phyloP scores from a whole-genome alignment of 2,888 invertebrate species.

The Oscheius myriophilus region DNA sequence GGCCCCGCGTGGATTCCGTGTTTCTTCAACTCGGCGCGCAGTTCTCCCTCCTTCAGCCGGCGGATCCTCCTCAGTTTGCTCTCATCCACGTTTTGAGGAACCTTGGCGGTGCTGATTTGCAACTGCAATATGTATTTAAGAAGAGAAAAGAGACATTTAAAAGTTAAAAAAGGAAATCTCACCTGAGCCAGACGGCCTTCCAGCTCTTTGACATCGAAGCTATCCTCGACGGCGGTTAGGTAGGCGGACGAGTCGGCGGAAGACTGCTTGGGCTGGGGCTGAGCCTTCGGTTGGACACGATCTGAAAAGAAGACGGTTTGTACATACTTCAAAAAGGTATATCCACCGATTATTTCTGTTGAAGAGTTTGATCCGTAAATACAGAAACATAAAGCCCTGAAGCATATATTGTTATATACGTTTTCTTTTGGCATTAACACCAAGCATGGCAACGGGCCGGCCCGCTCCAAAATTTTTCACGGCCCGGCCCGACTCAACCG shows the following conservation, averaged over 20 bases:
- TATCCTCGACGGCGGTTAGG: slow-evolving; percentile 29
- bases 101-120: slow-evolving; percentile 21
- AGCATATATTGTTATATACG: too few relatives aligned
- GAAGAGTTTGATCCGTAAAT: too few relatives aligned
- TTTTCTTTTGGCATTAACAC: too few relatives aligned
- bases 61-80: slow-evolving; percentile 38
- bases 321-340: too few relatives aligned
- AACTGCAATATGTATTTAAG: slow-evolving; percentile 5
- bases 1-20: slow-evolving; percentile 56
- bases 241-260: slow-evolving; percentile 2
- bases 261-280: too few relatives aligned
- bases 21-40: slow-evolving; percentile 41
- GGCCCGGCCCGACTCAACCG: too few relatives aligned
- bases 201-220: slow-evolving; percentile 20
- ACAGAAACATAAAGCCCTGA: too few relatives aligned
- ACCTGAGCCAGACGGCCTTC: slow-evolving; percentile 29
- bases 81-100: slow-evolving; percentile 38
- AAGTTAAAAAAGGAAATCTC: background rate
- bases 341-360: too few relatives aligned
- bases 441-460: too few relatives aligned
- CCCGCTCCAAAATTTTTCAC: too few relatives aligned
- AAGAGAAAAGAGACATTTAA: background rate
- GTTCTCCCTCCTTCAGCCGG: slow-evolving; percentile 37
- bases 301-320: too few relatives aligned
- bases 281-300: too few relatives aligned